Base-by-base conservation (phyloP, 2,113 vertebrate genomes). In the Pelvicachromis taeniatus region DNA sequence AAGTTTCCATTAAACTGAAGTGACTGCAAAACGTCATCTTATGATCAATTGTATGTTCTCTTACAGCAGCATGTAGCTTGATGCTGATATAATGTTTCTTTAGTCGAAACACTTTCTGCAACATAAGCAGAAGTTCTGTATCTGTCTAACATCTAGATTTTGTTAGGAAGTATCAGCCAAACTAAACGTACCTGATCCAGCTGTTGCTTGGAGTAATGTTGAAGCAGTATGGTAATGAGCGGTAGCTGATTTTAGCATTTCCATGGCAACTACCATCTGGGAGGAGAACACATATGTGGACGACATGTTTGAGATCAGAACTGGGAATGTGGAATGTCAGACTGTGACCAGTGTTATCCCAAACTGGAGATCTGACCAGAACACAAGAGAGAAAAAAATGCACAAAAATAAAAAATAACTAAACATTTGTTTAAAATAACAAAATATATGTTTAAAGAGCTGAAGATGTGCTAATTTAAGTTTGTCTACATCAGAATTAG, bases 261-360 rank as follows among this genome's bases (percentile, higher is more conserved):
- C 91, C 89, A 2, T 92, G 87, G 79, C 93, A 94, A 61, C 83
- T 87, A 2, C 83, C 86, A 1, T 92, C 90, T 31, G 81, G 81
- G 12, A 93, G 90, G 55, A 92, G 42, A 12, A 12, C 40, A 11
- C 40, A 42, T 42, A 42, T 11, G 11, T 11, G 10, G 10, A 10
- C 38, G 9, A 40, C 9, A 21, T 21, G 4, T 11, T 17, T 42
- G 40, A 42, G 75, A 2, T 89, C 13, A 1, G 52, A 8, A 1
- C 81, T 56, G 77, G 91, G 92, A 33, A 94, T 89, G 85, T 89
- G 82, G 61, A 94, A 94, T 1, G 2, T 90, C 58, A 94, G 63
- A 23, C 0, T 83, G 6, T 10, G 35, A 3, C 83, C 90, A 2
- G 77, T 91, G 84, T 92, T 93, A 63, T 79, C 80, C 91, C 87